Percentiles rank a stretch among this genome's conserved stretches.
Conservation (phyloP, 2,888 invertebrate genomes). For the Drosophila meridionalis region DNA sequence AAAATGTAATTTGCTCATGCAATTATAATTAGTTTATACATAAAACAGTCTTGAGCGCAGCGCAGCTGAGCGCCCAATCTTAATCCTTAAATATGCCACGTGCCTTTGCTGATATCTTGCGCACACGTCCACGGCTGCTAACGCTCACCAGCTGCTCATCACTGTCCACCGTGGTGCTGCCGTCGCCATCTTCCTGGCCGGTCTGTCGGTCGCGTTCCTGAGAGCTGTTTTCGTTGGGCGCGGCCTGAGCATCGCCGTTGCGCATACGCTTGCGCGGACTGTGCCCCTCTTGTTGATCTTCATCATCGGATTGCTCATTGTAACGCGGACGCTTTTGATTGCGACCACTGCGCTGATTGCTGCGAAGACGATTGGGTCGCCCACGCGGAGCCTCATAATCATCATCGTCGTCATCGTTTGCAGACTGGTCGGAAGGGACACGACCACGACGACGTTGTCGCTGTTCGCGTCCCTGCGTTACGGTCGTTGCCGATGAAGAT, state of each 20-base stretch:
- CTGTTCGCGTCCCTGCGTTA: slow-evolving; percentile 53
- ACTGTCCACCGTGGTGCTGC: slow-evolving; percentile 69
- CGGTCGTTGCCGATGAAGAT: slow-evolving; percentile 46
- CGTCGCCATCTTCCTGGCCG: slow-evolving; percentile 36
- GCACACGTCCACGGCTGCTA: slow-evolving; percentile 93
- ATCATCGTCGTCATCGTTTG: slow-evolving; percentile 76
- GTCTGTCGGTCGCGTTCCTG: slow-evolving; percentile 42
- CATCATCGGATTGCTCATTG: slow-evolving; percentile 88
- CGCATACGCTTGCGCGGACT: slow-evolving; percentile 61
- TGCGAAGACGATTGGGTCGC: slow-evolving; percentile 40
- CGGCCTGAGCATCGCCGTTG: slow-evolving; percentile 57
- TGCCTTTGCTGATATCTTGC: slow-evolving; percentile 93
- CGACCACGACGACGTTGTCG: slow-evolving; percentile 59
- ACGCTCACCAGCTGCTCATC: slow-evolving; percentile 86
- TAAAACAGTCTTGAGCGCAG: slow-evolving; percentile 70
- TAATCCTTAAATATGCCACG: slow-evolving; percentile 87
- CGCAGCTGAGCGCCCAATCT: slow-evolving; percentile 51
- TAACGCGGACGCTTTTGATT: slow-evolving; percentile 86
- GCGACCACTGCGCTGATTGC: slow-evolving; percentile 78
- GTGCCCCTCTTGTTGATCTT: slow-evolving; percentile 76
- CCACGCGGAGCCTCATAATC: slow-evolving; percentile 67
- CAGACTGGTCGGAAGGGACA: slow-evolving; percentile 61
- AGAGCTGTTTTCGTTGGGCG: slow-evolving; percentile 33
- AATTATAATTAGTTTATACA: slow-evolving; percentile 73
- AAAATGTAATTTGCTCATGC: slow-evolving; percentile 40